Evolutionary conservation across 2,888 invertebrate species (phyloP), one percentile per base, ranked within the genome.

Genomic region (Limnephilus marmoratus): DNA sequence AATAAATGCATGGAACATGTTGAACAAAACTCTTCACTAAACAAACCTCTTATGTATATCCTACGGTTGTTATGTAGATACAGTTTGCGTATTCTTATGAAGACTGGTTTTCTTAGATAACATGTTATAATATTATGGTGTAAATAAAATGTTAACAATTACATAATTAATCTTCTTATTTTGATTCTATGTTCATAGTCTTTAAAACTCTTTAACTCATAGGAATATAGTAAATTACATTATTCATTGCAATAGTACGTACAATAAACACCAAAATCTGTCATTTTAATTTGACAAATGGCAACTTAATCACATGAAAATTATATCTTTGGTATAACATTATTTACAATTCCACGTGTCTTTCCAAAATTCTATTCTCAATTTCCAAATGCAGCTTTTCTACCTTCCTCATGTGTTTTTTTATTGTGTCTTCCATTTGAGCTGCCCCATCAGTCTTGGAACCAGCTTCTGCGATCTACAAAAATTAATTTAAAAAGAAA

Each of bases 331-430:
- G 91, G 93, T 37, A 3, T 4, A 37, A 81, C 3, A 82, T 91
- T 90, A 2, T 90, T 97, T 96, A 98, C 92, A 98, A 95, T 95
- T 99, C 99, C 0, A 96, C 95, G 95, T 98, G 98, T 94, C 97
- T 97, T 94, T 96, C 96, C 94, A 98, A 96, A 94, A 99, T 98
- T 94, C 97, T 97, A 90, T 96, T 96, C 95, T 98, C 98, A 29
- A 99, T 95, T 94, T 98, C 97, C 18, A 97, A 96, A 95, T 99
- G 99, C 93, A 99, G 95, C 95, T 98, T 99, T 94, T 98, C 98
- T 0, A 98, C 98, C 95, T 98, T 98, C 93, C 98, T 96, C 5
- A 97, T 96, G 95, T 98, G 98, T 94, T 98, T 98, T 95, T 98
- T 98, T 89, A 98, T 98, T 94, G 97, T 97, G 94, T 98, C 97